These are phyloP conservation scores for Dipodomys spectabilis DNA, from an alignment of 2,113 vertebrate genomes.

Conservation along the genomic window DNA sequence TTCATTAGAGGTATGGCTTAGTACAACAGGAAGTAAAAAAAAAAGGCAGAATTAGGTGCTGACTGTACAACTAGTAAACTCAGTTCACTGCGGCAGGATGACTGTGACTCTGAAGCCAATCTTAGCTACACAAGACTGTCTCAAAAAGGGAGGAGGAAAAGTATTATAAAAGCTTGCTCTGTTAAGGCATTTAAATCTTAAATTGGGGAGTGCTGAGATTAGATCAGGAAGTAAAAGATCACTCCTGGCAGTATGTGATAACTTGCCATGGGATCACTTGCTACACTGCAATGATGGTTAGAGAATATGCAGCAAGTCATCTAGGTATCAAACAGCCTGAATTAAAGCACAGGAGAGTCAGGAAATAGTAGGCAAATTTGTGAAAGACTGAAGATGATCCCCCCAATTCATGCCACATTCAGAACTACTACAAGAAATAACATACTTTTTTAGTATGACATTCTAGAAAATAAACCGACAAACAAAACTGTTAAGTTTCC, in stretches of 20 bases:
- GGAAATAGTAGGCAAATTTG: neutral
- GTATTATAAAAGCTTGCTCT: neutral
- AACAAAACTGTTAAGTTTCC: constrained; percentile 6
- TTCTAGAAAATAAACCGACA: neutral
- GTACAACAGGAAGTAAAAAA: constrained; percentile 1
- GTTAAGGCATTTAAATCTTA: constrained; percentile 40
- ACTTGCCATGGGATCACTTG: neutral
- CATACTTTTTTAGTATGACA: too few relatives aligned
- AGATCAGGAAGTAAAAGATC: constrained; percentile 43
- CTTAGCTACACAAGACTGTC: neutral
- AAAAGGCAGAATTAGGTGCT: constrained; percentile 19
- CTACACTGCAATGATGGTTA: constrained; percentile 8
- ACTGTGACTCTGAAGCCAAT: neutral
- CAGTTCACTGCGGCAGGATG: neutral
- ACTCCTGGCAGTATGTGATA: neutral
- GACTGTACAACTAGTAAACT: constrained; percentile 13
- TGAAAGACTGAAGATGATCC: constrained; percentile 8
- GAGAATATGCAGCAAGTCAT: neutral
- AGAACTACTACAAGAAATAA: neutral
- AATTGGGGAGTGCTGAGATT: constrained; percentile 28
- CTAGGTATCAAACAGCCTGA: constrained; percentile 23
- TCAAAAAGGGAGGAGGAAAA: neutral
- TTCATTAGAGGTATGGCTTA: neutral
- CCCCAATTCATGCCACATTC: neutral
- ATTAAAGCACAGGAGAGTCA: neutral